Percentiles rank a stretch among this genome's conserved stretches.
These are phyloP conservation scores for Listronotus bonariensis DNA, from an alignment of 1,140 invertebrate genomes.

Conservation along the genomic window DNA sequence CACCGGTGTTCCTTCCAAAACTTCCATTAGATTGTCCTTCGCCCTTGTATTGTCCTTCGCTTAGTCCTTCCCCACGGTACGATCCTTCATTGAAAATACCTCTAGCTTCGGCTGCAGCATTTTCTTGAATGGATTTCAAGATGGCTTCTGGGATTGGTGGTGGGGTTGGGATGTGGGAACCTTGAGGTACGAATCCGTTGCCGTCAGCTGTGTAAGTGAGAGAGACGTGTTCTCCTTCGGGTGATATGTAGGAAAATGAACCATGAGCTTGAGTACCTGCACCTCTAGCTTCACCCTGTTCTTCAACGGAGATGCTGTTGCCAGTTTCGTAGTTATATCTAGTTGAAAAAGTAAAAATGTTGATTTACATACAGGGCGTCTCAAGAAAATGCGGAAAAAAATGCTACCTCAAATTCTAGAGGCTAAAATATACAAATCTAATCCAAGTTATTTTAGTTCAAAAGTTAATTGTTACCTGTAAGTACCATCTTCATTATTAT, in stretches of 20 bases:
- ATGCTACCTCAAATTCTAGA: not conserved
- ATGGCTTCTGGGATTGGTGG: slow-evolving; percentile 59
- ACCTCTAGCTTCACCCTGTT: slow-evolving; percentile 56
- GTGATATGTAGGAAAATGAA: slow-evolving; percentile 61
- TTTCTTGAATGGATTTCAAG: slow-evolving; percentile 58
- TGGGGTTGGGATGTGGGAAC: slow-evolving; percentile 58
- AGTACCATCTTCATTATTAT: slow-evolving; percentile 46
- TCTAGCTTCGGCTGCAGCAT: slow-evolving; percentile 46
- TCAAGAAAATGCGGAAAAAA: not conserved
- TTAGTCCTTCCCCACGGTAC: slow-evolving; percentile 35
- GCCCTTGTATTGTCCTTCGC: slow-evolving; percentile 23
- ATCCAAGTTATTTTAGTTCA: no score
- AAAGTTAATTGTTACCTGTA: slow-evolving; percentile 53
- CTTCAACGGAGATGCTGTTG: slow-evolving; percentile 63
- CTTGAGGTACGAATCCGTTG: slow-evolving; percentile 61
- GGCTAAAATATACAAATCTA: no score
- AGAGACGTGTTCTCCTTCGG: slow-evolving; percentile 60
- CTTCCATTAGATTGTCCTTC: slow-evolving; percentile 1
- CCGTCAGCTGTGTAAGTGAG: slow-evolving; percentile 64
- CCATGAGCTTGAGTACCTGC: slow-evolving; percentile 55
- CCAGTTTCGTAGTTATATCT: slow-evolving; percentile 64
- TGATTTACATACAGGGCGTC: slow-evolving; percentile 4
- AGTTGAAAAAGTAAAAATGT: slow-evolving; percentile 43
- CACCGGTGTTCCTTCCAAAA: slow-evolving; percentile 2
- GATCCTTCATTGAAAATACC: slow-evolving; percentile 43